Evolutionary conservation across 2,888 invertebrate genomes (phyloP), one percentile per base, ranked within the genome.

Genomic region (Lepidocyrtoides sp.): DNA sequence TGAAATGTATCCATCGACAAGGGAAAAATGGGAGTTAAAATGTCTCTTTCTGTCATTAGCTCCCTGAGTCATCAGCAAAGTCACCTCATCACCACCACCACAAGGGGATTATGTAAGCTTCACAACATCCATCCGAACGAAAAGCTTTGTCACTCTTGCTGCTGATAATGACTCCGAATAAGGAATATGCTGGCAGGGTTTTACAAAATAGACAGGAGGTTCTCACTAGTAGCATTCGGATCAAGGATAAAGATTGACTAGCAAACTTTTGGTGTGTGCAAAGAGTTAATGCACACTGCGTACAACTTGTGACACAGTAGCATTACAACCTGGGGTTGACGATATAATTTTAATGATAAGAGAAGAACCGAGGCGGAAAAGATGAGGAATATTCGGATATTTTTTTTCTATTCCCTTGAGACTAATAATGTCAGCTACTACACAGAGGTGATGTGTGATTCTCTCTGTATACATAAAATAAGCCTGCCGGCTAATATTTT

Each of bases 401-500:
- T n/a, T n/a, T n/a, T 51, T 12, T 17, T 54, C 69, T 83, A 48
- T 5, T 77, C 85, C 81, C 85, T n/a, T 8, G 85, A 54, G 90
- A 72, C 44, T 77, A 85, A 90, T 90, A 79, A 90, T 79, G 48
- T 51, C 41, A 44, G 90, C 57, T 36, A 14, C 20, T 54, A 20
- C 26, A 32, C n/a, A 54, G 54, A 83, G 75, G 79, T 79, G 90
- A 84, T 54, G 66, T 90, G 57, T 44, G 41, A 41, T 8, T 32
- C 79, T 20, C 0, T 60, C 36, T 44, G 83, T 83, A 75, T 48
- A 89, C 48, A 63, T 60, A 72, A 72, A 20, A 82, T 83, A 89
- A 89, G 83, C 75, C 89, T 83, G 54, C 60, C 89, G 83, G 89
- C 89, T 60, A 89, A 89, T 83, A 51, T 75, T 87, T 44, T 32